A percentile compares a stretch with the other conserved stretches of the same genome.
phyloP scores from a whole-genome alignment of 2,888 invertebrate species.

The Zaprionus bogoriensis region DNA sequence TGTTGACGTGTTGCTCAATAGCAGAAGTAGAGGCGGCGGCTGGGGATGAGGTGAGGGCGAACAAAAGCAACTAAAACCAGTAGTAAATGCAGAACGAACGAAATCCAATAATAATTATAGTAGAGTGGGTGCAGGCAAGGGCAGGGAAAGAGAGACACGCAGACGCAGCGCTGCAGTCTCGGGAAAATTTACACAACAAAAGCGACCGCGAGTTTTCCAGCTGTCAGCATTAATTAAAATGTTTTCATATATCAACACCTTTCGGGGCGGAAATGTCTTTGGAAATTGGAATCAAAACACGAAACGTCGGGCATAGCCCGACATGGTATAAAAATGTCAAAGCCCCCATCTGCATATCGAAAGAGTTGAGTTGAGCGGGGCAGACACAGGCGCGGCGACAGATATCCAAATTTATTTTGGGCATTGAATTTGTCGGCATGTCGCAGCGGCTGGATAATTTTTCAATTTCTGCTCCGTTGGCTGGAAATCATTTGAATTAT shows the following conservation, averaged over 20 bases:
- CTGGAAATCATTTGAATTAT: conserved; percentile 18
- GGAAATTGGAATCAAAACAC: conserved; percentile 63
- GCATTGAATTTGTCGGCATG: conserved; percentile 45
- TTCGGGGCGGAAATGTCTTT: conserved; percentile 66
- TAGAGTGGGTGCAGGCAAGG: background rate
- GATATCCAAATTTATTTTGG: conserved; percentile 56
- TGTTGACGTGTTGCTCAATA: conserved; percentile 67
- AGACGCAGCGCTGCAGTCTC: background rate
- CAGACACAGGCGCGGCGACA: background rate
- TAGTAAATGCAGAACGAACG: conserved; percentile 46
- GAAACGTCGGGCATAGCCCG: conserved; percentile 33
- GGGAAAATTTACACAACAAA: conserved; percentile 67
- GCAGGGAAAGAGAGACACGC: background rate
- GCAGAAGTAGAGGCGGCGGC: conserved; percentile 10
- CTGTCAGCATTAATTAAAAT: conserved; percentile 77
- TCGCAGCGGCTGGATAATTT: conserved; percentile 31
- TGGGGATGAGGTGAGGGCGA: conserved; percentile 3
- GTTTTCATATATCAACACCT: conserved; percentile 63
- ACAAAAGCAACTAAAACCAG: conserved; percentile 45
- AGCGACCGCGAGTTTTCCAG: conserved; percentile 67
- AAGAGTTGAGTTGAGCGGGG: too few relatives aligned
- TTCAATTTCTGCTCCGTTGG: conserved; percentile 20
- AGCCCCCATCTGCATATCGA: conserved; percentile 7
- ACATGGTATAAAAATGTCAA: conserved; percentile 70
- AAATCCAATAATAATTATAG: conserved; percentile 70